These are phyloP conservation scores for Hemicrepidius hirtus DNA, from an alignment of 2,888 invertebrate genomes.

Conservation along the genomic window DNA sequence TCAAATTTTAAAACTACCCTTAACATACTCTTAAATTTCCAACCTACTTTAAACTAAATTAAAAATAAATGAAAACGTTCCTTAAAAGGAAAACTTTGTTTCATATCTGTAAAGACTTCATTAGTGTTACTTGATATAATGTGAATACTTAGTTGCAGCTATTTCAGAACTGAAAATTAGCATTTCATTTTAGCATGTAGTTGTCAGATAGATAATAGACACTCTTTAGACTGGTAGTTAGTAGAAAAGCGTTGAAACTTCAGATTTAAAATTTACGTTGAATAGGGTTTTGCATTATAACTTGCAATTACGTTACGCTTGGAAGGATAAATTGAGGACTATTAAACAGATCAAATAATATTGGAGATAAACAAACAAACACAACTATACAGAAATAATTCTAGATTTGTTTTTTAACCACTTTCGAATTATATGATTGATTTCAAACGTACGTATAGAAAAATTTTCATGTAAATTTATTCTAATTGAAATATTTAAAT, in stretches of 20 bases:
- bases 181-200: conserved; percentile 9
- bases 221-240: too few species aligned
- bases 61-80: not conserved
- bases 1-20: too few species aligned
- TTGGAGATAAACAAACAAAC: too few species aligned
- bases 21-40: too few species aligned
- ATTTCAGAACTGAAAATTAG: conserved; percentile 12
- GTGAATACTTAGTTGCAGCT: not conserved
- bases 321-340: not conserved
- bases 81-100: conserved; percentile 10
- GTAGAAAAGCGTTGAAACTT: not conserved
- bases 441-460: not conserved
- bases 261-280: not conserved
- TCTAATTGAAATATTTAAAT: too few species aligned
- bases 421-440: not conserved
- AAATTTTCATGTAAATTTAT: too few species aligned
- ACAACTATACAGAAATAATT: too few species aligned
- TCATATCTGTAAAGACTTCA: too few species aligned
- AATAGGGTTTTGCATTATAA: too few species aligned
- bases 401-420: not conserved
- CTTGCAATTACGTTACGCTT: not conserved
- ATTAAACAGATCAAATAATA: too few species aligned
- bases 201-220: conserved; percentile 6
- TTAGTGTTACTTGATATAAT: not conserved
- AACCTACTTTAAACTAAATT: too few species aligned